Evolutionary conservation across 1,140 invertebrate genomes (phyloP).

Genomic region (Drosophila tani): DNA sequence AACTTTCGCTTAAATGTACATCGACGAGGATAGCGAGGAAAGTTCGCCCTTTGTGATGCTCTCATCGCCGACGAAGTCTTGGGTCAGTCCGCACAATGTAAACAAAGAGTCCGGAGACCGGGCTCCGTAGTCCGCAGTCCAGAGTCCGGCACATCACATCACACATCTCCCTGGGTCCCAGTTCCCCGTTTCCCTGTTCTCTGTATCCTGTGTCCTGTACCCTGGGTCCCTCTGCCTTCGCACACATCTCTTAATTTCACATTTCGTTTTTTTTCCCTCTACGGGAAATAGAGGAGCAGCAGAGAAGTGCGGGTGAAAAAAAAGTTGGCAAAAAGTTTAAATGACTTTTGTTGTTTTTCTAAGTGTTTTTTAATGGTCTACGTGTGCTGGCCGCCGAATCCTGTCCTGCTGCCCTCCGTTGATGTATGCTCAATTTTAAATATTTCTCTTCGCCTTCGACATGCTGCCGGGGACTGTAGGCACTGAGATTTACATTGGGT

Average conservation of each 20-base stretch:
- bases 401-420: conserved; percentile 41
- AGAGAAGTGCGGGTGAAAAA: conserved; percentile 35
- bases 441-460: conserved; percentile 40
- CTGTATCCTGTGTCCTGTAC: conserved; percentile 7
- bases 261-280: conserved; percentile 62
- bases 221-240: conserved; percentile 14
- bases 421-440: conserved; percentile 57
- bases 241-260: conserved; percentile 79
- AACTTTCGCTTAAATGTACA: conserved; percentile 84
- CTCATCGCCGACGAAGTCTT: conserved; percentile 81
- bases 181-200: not conserved
- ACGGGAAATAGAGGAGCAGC: conserved; percentile 30
- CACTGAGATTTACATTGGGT: conserved; percentile 14
- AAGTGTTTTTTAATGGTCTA: conserved; percentile 84
- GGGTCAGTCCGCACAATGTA: conserved; percentile 75
- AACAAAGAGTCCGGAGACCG: conserved; percentile 53
- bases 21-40: conserved; percentile 84
- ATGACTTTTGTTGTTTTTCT: conserved; percentile 84
- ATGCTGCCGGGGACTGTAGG: not conserved
- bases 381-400: conserved; percentile 65
- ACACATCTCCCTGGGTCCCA: conserved; percentile 25
- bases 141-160: conserved; percentile 35
- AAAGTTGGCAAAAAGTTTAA: conserved; percentile 81
- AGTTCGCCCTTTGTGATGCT: conserved; percentile 85
- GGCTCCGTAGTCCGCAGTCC: conserved; percentile 12